Evolutionary conservation across 2,113 vertebrate genomes (phyloP).

Genomic region (Periophthalmodon schlosseri): DNA sequence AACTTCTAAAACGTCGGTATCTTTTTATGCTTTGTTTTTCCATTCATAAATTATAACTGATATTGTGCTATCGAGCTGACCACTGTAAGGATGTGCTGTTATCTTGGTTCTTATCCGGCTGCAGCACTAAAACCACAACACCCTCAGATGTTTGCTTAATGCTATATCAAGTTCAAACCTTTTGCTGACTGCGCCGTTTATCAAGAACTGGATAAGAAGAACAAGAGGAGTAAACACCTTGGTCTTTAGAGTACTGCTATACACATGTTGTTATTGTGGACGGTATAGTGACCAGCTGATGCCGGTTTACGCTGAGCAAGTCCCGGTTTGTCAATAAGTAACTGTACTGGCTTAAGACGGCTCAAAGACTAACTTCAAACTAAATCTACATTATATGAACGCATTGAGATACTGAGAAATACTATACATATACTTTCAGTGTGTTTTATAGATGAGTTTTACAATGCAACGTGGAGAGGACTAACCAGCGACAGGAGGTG

Average conservation of each 20-base stretch:
- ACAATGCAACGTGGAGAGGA: no score
- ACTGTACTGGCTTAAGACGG: background rate
- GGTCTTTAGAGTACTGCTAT: constrained; percentile 1
- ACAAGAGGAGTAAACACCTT: background rate
- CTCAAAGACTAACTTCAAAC: background rate
- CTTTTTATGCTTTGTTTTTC: no score
- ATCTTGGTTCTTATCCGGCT: background rate
- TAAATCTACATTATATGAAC: background rate
- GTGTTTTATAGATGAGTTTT: no score
- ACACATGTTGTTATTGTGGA: constrained; percentile 19
- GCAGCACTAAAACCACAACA: background rate
- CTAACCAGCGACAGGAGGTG: no score
- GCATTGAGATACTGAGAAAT: background rate
- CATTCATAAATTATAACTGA: no score
- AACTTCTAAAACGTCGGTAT: no score
- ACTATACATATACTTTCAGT: background rate
- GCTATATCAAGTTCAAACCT: background rate
- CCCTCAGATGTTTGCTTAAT: background rate
- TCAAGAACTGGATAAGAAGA: constrained; percentile 2
- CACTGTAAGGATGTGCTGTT: background rate
- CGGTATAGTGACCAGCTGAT: constrained; percentile 16
- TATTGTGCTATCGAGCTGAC: background rate
- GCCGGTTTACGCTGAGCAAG: constrained; percentile 8
- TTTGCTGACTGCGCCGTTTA: constrained; percentile 5
- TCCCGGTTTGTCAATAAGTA: constrained; percentile 45